Conservation (phyloP, 1,140 invertebrate genomes). For the Drosophila fuyamai region DNA sequence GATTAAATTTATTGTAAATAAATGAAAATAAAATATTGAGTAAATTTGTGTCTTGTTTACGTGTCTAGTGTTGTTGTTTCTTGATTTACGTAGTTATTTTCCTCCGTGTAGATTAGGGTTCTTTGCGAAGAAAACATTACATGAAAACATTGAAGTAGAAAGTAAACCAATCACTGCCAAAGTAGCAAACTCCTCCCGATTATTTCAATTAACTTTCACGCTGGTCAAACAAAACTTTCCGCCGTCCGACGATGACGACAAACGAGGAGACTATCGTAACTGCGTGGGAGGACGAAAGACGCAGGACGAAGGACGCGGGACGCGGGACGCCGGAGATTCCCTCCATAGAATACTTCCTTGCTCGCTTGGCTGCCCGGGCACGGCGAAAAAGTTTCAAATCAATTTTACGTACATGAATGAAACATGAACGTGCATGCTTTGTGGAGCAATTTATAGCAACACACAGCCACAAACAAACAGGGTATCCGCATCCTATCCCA, state of each 20-base stretch:
- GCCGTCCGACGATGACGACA: slow-evolving; percentile 4
- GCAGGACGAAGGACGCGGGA: not conserved
- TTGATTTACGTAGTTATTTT: not conserved
- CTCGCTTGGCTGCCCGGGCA: slow-evolving; percentile 46
- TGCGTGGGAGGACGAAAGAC: not conserved
- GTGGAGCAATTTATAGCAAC: slow-evolving; percentile 72
- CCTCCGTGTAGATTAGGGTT: not conserved
- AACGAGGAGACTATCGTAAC: slow-evolving; percentile 20
- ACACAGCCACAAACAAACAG: slow-evolving; percentile 42
- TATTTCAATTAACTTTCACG: slow-evolving; percentile 77
- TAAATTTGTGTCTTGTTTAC: too few relatives aligned
- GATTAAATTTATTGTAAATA: too few relatives aligned
- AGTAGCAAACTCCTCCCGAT: slow-evolving; percentile 67
- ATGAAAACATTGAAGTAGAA: slow-evolving; percentile 35
- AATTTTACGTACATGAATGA: slow-evolving; percentile 81
- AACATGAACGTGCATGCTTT: slow-evolving; percentile 78
- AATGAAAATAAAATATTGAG: too few relatives aligned
- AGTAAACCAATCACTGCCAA: slow-evolving; percentile 66
- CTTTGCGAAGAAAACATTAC: slow-evolving; percentile 11
- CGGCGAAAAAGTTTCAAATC: slow-evolving; percentile 71
- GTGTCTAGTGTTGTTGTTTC: too few relatives aligned
- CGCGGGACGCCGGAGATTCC: slow-evolving; percentile 4
- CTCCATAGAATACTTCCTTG: slow-evolving; percentile 34
- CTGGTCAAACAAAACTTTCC: slow-evolving; percentile 51
- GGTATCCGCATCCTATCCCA: slow-evolving; percentile 13